A percentile compares a stretch with the other conserved stretches of the same genome.
Conservation (phyloP, 2,113 vertebrate genomes). For the Tachycineta bicolor region DNA sequence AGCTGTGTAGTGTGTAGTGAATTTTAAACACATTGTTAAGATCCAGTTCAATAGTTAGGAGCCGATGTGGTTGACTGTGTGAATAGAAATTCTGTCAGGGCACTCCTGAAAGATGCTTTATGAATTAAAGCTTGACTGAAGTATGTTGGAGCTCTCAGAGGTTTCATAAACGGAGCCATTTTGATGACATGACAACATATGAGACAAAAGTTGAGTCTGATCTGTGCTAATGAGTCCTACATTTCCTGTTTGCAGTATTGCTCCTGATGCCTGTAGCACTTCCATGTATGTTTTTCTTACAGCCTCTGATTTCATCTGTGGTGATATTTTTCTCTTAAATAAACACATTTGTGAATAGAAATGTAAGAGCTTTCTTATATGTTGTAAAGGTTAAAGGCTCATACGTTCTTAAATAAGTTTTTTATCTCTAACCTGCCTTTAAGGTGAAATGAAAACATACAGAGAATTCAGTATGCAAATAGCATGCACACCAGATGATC, state of each 20-base stretch:
- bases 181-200: not conserved
- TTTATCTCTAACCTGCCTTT: conserved; percentile 48
- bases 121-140: conserved; percentile 5
- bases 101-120: conserved; percentile 3
- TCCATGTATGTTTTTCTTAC: not conserved
- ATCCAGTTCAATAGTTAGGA: conserved; percentile 49
- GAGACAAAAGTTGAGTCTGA: not conserved
- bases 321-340: not conserved
- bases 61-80: not conserved
- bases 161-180: not conserved
- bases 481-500: conserved; percentile 64
- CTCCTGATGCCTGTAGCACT: not conserved
- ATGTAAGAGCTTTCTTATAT: not conserved
- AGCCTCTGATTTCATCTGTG: not conserved
- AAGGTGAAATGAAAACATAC: conserved; percentile 62
- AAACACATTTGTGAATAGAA: conserved; percentile 16
- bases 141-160: not conserved
- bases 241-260: conserved; percentile 14
- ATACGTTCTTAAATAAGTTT: conserved; percentile 14
- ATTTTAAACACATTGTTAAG: conserved; percentile 50
- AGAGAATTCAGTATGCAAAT: conserved; percentile 71
- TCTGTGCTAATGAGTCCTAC: conserved; percentile 27
- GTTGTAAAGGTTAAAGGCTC: conserved; percentile 7
- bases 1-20: not conserved
- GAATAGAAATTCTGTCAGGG: not conserved